phyloP scores from a whole-genome alignment of 2,113 vertebrate species.

The Eulemur rufifrons region DNA sequence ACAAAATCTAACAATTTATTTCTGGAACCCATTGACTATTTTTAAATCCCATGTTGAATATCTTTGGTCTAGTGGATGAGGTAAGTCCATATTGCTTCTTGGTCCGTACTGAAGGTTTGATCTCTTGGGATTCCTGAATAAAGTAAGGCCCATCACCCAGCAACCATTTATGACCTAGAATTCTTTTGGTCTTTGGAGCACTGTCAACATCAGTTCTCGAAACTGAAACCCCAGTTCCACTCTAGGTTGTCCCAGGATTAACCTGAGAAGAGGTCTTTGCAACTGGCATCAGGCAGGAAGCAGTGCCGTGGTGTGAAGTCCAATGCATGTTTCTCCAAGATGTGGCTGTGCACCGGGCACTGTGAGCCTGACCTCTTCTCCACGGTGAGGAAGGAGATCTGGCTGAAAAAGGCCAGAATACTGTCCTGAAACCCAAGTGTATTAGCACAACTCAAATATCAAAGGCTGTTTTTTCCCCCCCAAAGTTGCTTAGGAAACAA shows the following conservation, averaged over 20 bases:
- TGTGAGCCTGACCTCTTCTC: neutral
- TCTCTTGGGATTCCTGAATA: neutral
- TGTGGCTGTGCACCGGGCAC: rapidly evolving
- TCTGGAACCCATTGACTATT: neutral
- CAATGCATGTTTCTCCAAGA: no score
- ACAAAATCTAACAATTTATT: neutral
- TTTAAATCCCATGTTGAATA: neutral
- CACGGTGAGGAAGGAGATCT: neutral
- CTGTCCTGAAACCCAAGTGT: neutral
- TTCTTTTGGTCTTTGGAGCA: neutral
- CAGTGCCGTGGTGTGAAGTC: rapidly evolving
- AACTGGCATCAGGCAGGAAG: no score
- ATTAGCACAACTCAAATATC: constrained; percentile 31
- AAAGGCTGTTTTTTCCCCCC: neutral
- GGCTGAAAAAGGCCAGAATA: constrained; percentile 31
- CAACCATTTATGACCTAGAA: neutral
- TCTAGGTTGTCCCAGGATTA: no score
- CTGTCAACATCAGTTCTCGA: neutral
- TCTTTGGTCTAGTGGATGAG: neutral
- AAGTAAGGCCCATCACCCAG: no score
- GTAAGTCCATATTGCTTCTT: neutral
- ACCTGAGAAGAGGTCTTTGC: neutral
- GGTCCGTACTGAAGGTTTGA: neutral
- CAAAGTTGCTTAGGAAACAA: neutral
- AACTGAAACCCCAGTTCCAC: neutral